These are phyloP conservation scores for Nipponia nippon DNA, from an alignment of 2,113 vertebrate species.

Conservation along the genomic window DNA sequence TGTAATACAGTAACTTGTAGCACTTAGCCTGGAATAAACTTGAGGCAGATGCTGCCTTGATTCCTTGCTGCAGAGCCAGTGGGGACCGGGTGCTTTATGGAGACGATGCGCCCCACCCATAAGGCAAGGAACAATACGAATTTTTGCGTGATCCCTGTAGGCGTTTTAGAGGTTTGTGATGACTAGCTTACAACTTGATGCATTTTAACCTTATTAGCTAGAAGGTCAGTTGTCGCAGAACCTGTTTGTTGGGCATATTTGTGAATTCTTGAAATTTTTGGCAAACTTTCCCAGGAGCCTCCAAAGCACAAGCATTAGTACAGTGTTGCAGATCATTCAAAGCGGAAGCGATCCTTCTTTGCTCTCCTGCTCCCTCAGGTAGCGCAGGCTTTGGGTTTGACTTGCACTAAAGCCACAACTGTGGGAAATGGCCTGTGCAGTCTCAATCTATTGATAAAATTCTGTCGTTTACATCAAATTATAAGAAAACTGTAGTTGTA, in stretches of 20 bases:
- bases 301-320: neutral
- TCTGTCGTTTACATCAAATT: neutral
- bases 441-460: neutral
- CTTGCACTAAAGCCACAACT: neutral
- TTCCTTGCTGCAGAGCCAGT: neutral
- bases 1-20: neutral
- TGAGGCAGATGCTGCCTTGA: neutral
- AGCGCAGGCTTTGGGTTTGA: neutral
- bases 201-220: neutral
- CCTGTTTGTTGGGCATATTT: slow-evolving; percentile 32
- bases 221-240: neutral
- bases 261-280: slow-evolving; percentile 38
- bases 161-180: neutral
- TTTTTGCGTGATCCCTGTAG: neutral
- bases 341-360: neutral
- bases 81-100: neutral
- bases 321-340: neutral
- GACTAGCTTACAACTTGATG: neutral
- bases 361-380: neutral
- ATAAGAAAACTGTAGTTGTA: neutral
- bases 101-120: neutral
- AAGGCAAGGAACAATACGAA: neutral
- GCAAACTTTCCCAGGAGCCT: neutral
- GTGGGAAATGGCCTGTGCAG: neutral
- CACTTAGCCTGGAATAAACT: neutral